Base-by-base conservation (phyloP, 2,113 vertebrate species). In the Chaenocephalus aceratus region DNA sequence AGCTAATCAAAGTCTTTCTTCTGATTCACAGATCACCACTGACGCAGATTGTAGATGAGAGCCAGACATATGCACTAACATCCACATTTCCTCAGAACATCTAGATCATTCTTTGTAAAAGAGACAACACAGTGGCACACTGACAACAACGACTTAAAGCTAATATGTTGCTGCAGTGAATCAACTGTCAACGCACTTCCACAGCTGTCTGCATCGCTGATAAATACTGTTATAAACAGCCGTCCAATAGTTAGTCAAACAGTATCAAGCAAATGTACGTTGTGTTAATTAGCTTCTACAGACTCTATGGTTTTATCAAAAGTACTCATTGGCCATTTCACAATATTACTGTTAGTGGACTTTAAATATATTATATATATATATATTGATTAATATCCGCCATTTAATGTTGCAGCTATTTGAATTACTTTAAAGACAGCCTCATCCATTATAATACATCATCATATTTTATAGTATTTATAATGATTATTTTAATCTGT, bases 141-240 rank as follows among this genome's bases (percentile, higher is more conserved):
- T 44, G 66, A 74, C 58, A 9, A 4, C 63, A 56, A 51, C 10
- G 49, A 34, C 67, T 80, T 73, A 60, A 77, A 63, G 64, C 41
- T 67, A 8, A 69, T 70, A 65, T 77, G 48, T 57, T 73, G 64
- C 75, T 75, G 59, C 44, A 15, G 57, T 46, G 12, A 68, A 70
- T 23, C 65, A 51, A 78, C 74, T 26, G 67, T 71, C 34, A 23
- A 18, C 51, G 14, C 45, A 64, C 67, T 30, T 30, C 23, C 52
- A 52, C 77, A 76, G 80, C 58, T 65, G 70, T 14, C 67, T 72
- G 45, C 10, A 41, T 51, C 48, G 57, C 6, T 11, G 49, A 67
- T 45, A 44, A 54, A 66, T 7, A 16, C 59, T 18, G 18, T 51
- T 46, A 84, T 49, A 72, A 69, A 46, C 48, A 70, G 64, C 46